Conservation (phyloP, 2,888 invertebrate genomes). For the Pollenia griseotomentosa region DNA sequence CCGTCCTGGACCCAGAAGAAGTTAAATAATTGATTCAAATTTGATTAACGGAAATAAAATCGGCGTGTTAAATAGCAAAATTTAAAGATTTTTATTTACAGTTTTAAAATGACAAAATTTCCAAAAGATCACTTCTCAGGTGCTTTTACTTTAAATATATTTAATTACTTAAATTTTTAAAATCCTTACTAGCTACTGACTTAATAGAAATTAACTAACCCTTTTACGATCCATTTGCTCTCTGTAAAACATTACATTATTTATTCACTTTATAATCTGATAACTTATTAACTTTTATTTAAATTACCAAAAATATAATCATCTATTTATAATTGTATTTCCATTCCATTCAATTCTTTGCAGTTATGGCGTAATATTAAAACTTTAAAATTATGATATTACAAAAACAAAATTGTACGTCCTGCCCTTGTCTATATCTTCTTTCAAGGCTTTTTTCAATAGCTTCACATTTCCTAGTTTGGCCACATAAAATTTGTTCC, state of each 20-base stretch:
- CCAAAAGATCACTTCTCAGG: no score
- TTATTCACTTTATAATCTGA: neutral
- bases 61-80: no score
- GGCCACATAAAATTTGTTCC: neutral
- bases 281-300: neutral
- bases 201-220: no score
- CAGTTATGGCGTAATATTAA: neutral
- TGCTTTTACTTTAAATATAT: no score
- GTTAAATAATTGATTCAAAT: neutral
- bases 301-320: neutral
- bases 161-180: no score
- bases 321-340: slow-evolving; percentile 8
- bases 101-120: no score
- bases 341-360: slow-evolving; percentile 7
- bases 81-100: no score
- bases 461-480: neutral
- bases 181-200: no score
- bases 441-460: neutral
- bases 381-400: neutral
- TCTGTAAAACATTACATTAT: neutral
- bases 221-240: no score
- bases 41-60: neutral
- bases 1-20: slow-evolving; percentile 23
- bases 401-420: neutral
- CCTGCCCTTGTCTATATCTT: neutral